phyloP scores from a whole-genome alignment of 1,140 invertebrate genomes.

The Pogonomyrmex californicus region DNA sequence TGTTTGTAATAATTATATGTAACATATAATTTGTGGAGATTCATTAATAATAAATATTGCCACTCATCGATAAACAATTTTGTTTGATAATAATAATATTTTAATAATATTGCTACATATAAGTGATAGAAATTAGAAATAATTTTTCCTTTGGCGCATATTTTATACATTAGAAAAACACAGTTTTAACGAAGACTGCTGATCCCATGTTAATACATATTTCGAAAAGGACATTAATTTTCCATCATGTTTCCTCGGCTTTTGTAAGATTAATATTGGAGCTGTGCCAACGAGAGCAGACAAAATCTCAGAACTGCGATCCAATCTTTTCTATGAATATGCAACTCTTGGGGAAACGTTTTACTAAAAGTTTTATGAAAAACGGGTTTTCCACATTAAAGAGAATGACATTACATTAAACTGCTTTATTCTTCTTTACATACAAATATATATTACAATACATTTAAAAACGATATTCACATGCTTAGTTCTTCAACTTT shows the following conservation, averaged over 20 bases:
- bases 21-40: constrained; percentile 13
- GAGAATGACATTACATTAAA: not conserved
- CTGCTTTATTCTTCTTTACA: not conserved
- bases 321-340: constrained; percentile 59
- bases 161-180: not conserved
- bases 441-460: constrained; percentile 25
- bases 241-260: constrained; percentile 36
- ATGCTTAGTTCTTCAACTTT: too few relatives aligned
- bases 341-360: not conserved
- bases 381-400: not conserved
- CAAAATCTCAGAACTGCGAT: constrained; percentile 31
- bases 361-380: constrained; percentile 6
- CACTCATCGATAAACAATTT: not conserved
- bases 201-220: constrained; percentile 3
- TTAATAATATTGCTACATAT: not conserved
- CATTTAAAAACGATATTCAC: not conserved
- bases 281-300: constrained; percentile 37
- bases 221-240: constrained; percentile 38
- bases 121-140: not conserved
- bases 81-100: not conserved
- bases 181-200: not conserved
- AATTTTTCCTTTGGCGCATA: not conserved
- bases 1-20: not conserved
- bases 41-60: constrained; percentile 12
- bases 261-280: constrained; percentile 56